Conservation (phyloP, 2,888 invertebrate species). For the Keiferia lycopersicella region DNA sequence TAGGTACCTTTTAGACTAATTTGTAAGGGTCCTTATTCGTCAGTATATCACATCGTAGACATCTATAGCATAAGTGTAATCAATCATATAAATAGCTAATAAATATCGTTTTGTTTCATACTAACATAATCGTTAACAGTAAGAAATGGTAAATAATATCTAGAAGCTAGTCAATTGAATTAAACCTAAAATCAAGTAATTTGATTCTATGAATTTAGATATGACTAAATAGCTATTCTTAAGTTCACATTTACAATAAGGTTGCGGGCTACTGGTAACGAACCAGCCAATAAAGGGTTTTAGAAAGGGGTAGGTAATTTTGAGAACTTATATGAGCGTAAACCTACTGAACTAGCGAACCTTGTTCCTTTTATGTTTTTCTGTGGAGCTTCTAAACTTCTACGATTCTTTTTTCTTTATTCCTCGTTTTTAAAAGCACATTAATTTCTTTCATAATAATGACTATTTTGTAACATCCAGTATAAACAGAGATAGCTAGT, state of each 20-base stretch:
- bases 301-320: too few species aligned
- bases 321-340: too few species aligned
- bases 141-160: constrained; percentile 49
- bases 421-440: too few species aligned
- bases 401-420: too few species aligned
- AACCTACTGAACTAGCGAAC: too few species aligned
- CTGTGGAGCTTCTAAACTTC: too few species aligned
- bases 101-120: constrained; percentile 23
- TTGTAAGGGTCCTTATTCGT: background rate
- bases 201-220: constrained; percentile 61
- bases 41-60: constrained; percentile 13
- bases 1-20: background rate
- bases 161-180: constrained; percentile 79
- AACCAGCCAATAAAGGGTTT: background rate
- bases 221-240: constrained; percentile 50
- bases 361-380: too few species aligned
- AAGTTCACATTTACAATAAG: constrained; percentile 3
- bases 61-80: constrained; percentile 23
- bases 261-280: background rate
- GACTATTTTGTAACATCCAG: background rate
- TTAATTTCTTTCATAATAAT: too few species aligned
- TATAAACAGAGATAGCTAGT: background rate
- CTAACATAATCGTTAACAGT: constrained; percentile 20
- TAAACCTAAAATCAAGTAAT: constrained; percentile 63
- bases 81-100: constrained; percentile 23